A percentile compares a stretch with the other conserved stretches of the same genome.
phyloP scores from a whole-genome alignment of 2,797 vertebrate genomes.

The Melanotaenia maccullochi region DNA sequence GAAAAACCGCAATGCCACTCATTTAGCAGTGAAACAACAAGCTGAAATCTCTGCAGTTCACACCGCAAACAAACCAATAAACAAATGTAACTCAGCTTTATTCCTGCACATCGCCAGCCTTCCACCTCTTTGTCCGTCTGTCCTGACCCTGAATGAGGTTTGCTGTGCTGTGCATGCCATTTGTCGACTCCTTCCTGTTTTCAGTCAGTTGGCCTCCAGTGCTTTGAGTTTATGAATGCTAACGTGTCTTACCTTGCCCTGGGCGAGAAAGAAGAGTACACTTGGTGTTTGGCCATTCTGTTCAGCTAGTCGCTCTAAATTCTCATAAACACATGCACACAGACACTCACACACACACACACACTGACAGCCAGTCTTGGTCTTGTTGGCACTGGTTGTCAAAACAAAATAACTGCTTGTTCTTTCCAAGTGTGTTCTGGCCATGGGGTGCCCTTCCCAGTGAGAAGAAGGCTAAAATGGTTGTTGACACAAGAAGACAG shows the following conservation, averaged over 20 bases:
- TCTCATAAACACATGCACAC: conserved; percentile 46
- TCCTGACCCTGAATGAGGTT: conserved; percentile 62
- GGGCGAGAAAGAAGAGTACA: conserved; percentile 74
- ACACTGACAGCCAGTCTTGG: conserved; percentile 59
- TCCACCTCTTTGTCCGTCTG: conserved; percentile 32
- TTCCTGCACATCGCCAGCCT: conserved; percentile 35
- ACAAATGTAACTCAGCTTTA: conserved; percentile 27
- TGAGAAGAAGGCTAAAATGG: conserved; percentile 66
- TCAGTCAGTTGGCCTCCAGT: conserved; percentile 69
- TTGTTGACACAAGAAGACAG: conserved; percentile 71
- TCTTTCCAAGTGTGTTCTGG: conserved; percentile 59
- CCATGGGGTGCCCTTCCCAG: conserved; percentile 77
- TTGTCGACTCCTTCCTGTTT: conserved; percentile 63
- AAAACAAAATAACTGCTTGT: conserved; percentile 77
- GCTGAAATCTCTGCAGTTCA: background rate
- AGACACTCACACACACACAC: background rate
- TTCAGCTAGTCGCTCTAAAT: conserved; percentile 57
- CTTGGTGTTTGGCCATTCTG: conserved; percentile 71
- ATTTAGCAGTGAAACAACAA: conserved; percentile 50
- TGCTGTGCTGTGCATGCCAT: conserved; percentile 63
- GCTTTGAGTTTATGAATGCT: conserved; percentile 73
- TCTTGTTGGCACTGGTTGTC: conserved; percentile 78
- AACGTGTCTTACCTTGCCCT: conserved; percentile 78
- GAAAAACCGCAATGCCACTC: conserved; percentile 58
- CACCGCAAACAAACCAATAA: background rate